Evolutionary conservation across 1,140 invertebrate genomes (phyloP).

Genomic region (Tachypleus tridentatus): DNA sequence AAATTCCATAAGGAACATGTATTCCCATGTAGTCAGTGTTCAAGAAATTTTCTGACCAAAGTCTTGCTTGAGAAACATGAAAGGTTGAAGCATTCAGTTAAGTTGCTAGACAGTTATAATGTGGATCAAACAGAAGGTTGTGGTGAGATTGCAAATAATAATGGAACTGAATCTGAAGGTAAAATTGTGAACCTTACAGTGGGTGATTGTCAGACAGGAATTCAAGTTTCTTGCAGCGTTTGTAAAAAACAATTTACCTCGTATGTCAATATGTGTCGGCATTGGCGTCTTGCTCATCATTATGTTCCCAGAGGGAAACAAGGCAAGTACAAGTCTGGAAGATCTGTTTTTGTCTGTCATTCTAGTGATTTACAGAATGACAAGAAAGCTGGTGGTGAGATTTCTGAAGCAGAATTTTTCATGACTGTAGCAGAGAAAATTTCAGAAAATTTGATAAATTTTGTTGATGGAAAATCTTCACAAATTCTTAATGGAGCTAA

Average conservation of each 20-base stretch:
- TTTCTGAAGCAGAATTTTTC: slow-evolving; percentile 46
- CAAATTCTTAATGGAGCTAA: slow-evolving; percentile 21
- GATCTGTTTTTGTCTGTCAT: no score
- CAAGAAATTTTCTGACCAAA: slow-evolving; percentile 25
- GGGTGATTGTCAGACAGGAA: no score
- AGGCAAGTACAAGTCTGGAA: no score
- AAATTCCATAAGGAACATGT: slow-evolving; percentile 24
- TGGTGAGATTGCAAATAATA: no score
- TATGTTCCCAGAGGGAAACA: no score
- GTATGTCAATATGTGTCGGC: slow-evolving; percentile 29
- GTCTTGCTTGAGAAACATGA: slow-evolving; percentile 31
- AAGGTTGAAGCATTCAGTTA: slow-evolving; percentile 23
- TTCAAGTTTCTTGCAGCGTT: slow-evolving; percentile 21
- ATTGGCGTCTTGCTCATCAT: slow-evolving; percentile 26
- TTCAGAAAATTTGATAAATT: slow-evolving; percentile 47
- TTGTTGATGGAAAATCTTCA: slow-evolving; percentile 46
- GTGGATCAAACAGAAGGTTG: no score
- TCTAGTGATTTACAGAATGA: no score
- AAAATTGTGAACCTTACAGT: no score
- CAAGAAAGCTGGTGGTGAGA: no score
- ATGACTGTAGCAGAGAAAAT: slow-evolving; percentile 47
- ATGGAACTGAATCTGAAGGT: no score
- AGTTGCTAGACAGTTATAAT: no score
- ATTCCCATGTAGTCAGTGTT: slow-evolving; percentile 25
- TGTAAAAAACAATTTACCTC: slow-evolving; percentile 34